Evolutionary conservation across 2,797 vertebrate species (phyloP).

Genomic region (Sebastes minor): DNA sequence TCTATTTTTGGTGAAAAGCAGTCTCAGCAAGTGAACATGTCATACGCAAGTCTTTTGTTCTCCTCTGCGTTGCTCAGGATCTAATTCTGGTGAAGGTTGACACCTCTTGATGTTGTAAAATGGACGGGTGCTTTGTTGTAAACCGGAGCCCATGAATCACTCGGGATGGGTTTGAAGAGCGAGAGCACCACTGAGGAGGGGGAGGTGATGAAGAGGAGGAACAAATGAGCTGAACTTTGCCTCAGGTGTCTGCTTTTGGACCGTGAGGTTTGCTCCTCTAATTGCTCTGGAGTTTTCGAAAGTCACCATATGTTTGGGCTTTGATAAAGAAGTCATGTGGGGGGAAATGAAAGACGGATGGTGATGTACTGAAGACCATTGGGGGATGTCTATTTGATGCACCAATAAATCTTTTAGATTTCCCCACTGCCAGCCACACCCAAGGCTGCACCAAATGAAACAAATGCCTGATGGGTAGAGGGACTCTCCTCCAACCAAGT

Average conservation of each 20-base stretch:
- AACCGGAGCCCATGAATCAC: constrained; percentile 18
- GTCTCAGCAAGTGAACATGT: constrained; percentile 36
- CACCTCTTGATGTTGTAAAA: constrained; percentile 44
- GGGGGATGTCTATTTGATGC: constrained; percentile 1
- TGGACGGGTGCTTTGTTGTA: constrained; percentile 35
- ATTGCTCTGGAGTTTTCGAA: constrained; percentile 32
- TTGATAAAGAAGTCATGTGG: constrained; percentile 2
- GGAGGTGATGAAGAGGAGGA: constrained; percentile 2
- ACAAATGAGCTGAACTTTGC: constrained; percentile 28
- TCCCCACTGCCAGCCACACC: neutral
- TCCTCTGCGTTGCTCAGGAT: constrained; percentile 29
- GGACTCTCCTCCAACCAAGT: neutral
- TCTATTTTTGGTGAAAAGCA: constrained; percentile 36
- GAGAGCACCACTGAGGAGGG: constrained; percentile 2
- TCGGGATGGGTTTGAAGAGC: constrained; percentile 36
- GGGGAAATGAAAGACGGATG: constrained; percentile 22
- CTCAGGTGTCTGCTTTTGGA: constrained; percentile 13
- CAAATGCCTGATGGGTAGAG: neutral
- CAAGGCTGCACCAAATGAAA: constrained; percentile 11
- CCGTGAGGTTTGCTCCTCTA: constrained; percentile 9
- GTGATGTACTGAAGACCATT: neutral
- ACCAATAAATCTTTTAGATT: constrained; percentile 18
- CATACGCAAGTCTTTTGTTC: constrained; percentile 24
- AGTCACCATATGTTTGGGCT: constrained; percentile 11
- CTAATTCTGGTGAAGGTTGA: constrained; percentile 49